These are phyloP conservation scores for Actinia equina DNA, from an alignment of 64 coral and sea anemone species.

Conservation along the genomic window DNA sequence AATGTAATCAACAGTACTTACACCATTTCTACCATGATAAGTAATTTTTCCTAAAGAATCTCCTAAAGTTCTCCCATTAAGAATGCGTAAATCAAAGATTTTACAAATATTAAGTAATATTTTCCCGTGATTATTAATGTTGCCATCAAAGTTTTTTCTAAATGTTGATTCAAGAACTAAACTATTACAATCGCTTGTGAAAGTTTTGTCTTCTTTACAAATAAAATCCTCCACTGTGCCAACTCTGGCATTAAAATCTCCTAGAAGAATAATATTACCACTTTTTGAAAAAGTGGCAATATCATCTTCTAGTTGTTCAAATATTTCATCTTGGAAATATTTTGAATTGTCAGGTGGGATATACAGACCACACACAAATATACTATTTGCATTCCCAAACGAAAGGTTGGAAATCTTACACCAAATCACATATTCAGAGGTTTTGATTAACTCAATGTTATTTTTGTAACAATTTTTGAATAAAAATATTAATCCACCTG, in stretches of 20 bases:
- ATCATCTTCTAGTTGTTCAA: background rate
- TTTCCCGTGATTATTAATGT: background rate
- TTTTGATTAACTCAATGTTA: slow-evolving; percentile 3
- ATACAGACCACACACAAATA: background rate
- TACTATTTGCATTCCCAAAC: background rate
- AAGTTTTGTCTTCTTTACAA: background rate
- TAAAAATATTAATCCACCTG: slow-evolving; percentile 4
- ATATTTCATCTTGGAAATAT: slow-evolving; percentile 9
- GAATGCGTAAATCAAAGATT: background rate
- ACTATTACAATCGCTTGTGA: background rate
- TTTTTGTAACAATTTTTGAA: slow-evolving; percentile 5
- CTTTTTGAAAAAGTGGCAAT: background rate
- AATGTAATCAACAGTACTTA: too few relatives aligned
- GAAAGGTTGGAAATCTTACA: background rate
- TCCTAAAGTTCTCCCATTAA: slow-evolving; percentile 13
- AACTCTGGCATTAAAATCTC: slow-evolving; percentile 8
- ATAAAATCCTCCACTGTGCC: background rate
- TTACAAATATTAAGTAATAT: background rate
- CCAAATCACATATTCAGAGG: background rate
- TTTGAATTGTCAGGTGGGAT: background rate
- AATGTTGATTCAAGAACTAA: background rate
- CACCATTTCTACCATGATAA: background rate
- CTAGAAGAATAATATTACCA: slow-evolving; percentile 5
- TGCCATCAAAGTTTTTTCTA: background rate
- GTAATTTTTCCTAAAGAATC: background rate